A percentile compares a stretch with the other conserved stretches of the same genome.
Evolutionary conservation across 2,113 vertebrate genomes (phyloP).

Genomic region (Lophochroa leadbeateri): DNA sequence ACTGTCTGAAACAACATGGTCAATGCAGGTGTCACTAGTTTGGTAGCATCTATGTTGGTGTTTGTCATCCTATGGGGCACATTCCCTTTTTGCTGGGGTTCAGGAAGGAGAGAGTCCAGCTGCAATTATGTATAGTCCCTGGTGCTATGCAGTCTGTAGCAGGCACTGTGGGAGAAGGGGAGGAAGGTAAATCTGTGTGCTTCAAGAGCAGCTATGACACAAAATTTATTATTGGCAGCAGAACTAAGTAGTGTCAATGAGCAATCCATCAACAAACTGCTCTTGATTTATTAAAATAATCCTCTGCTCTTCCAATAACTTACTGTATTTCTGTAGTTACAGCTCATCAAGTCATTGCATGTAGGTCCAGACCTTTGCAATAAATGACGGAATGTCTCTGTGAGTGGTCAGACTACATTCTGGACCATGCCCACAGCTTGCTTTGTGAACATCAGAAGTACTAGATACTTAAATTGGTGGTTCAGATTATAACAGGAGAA

Average conservation of each 20-base stretch:
- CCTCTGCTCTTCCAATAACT: not conserved
- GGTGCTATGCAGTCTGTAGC: not conserved
- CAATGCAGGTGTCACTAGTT: rapidly evolving
- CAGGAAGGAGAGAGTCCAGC: not conserved
- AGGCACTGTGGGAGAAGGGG: not conserved
- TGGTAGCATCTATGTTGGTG: rapidly evolving
- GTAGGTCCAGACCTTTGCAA: not conserved
- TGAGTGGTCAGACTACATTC: rapidly evolving
- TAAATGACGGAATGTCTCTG: not conserved
- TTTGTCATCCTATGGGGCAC: not conserved
- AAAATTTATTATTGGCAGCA: not conserved
- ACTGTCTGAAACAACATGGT: not conserved
- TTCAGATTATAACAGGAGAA: not conserved
- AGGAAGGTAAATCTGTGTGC: not conserved
- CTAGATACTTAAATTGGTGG: not conserved
- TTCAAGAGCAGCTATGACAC: not conserved
- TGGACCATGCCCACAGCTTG: too few species aligned
- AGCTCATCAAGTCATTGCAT: not conserved
- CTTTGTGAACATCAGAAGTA: not conserved
- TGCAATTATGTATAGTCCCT: not conserved
- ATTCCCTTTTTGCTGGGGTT: not conserved
- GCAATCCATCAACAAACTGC: not conserved
- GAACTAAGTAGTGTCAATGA: not conserved
- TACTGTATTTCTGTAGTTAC: not conserved
- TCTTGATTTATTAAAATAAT: not conserved